Evolutionary conservation across 2,888 invertebrate species (phyloP), one percentile per base, ranked within the genome.

Genomic region (Stenolophus ochropezus): DNA sequence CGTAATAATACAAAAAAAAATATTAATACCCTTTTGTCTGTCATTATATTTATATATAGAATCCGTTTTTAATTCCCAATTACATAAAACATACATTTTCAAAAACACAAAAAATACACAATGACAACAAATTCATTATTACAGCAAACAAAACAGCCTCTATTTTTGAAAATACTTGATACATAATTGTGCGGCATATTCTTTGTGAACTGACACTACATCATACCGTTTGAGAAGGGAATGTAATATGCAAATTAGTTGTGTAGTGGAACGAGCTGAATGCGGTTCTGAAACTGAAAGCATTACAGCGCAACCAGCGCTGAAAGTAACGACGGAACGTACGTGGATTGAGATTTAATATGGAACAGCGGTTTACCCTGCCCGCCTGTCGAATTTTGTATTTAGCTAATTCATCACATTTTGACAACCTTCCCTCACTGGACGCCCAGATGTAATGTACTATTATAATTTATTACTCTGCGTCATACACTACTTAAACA

Each of bases 311-410:
- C 8, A 58, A 11, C 58, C 14, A 61, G 14, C 14, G 61, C 61
- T 61, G 25, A 61, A 61, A 61, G 61, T 25, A 61, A 21, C 61
- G 25, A 11, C 23, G 61, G 14, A 61, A 61, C 23, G 61, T 61
- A 61, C 61, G 61, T 61, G 61, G 61, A 61, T 61, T 61, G 61
- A 61, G 61, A 61, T 61, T 61, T 61, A 61, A 61, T 61, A 61
- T 11, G 23, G 14, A 61, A 61, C 25, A 25, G 61, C 25, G 61
- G 23, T 61, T 25, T 61, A 11, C 25, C 25, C n/a, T 23, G 56
- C 18, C 56, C 56, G 20, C 2, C 23, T 61, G 61, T 61, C 61
- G 61, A 61, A 61, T 61, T 61, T 61, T 61, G 23, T 61, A 61
- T 61, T 61, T 61, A 27, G 61, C 61, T 25, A 61, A 23, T 61